Evolutionary conservation across 2,888 invertebrate genomes (phyloP), one percentile per base, ranked within the genome.

Genomic region (Adela reaumurella): DNA sequence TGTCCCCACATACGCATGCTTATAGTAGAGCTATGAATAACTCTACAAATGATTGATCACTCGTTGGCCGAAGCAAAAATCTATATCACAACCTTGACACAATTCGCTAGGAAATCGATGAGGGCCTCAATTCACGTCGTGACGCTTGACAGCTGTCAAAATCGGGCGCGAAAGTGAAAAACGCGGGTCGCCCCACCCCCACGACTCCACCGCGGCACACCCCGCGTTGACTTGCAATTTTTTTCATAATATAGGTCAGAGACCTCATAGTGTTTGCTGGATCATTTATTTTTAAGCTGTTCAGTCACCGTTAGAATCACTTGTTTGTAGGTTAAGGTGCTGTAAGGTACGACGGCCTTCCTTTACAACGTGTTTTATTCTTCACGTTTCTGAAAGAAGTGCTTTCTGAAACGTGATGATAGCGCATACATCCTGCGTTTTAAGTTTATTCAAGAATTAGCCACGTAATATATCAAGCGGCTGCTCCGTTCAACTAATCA

Each of bases 151-250:
- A 56, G 57, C 63, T 68, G 71, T 70, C 68, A 67, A 60, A 58
- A 52, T 54, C 59, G 53, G 58, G 57, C 59, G 60, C 58, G 35
- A 35, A 35, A 35, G 35, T 65, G 70, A 71, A 73, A 73, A 74
- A 70, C 67, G 71, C 62, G 56, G 63, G 59, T 64, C 46, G 20
- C 29, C 11, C 29, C 28, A 10, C 28, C 16, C 17, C 6, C 17
- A 10, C 14, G 2, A 14, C 66, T 68, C 71, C 68, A 74, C 67
- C 57, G 56, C 56, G 48, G 55, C 65, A 14, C 35, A 14, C 11
- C 35, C 5, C 24, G 24, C 35, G 35, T 35, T 35, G 35, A 35
- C 35, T 35, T 35, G 35, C 35, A 11, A 14, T 35, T 35, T 35
- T 35, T 24, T 24, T 24, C n/a, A 24, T 4, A 24, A 8, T 24